Conservation (phyloP, 2,113 vertebrate species). For the Oryzias javanicus region DNA sequence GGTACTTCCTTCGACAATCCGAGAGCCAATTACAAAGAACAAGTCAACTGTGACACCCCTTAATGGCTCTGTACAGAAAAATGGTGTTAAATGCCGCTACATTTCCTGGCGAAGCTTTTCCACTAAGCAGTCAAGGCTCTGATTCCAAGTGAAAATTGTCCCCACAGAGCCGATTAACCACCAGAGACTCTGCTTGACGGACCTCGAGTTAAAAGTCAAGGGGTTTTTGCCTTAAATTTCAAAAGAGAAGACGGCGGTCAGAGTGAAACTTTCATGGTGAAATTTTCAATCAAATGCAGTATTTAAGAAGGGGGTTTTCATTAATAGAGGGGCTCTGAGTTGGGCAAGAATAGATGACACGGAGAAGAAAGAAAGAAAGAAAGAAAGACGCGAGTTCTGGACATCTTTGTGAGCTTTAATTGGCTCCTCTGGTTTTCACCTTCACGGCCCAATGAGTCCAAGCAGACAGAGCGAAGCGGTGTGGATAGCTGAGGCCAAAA, state of each 20-base stretch:
- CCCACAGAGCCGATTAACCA: constrained; percentile 19
- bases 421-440: constrained; percentile 61
- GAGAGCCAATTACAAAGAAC: too few species aligned
- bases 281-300: constrained; percentile 6
- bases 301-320: constrained; percentile 2
- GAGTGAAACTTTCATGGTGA: neutral
- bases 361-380: neutral
- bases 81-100: constrained; percentile 1
- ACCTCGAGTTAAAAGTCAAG: constrained; percentile 7
- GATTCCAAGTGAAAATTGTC: constrained; percentile 38
- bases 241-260: neutral
- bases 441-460: constrained; percentile 50
- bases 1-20: too few species aligned
- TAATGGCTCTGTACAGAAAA: too few species aligned
- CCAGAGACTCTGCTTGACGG: constrained; percentile 9
- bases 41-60: too few species aligned
- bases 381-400: constrained; percentile 2
- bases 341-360: constrained; percentile 1
- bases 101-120: neutral
- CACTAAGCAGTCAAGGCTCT: constrained; percentile 12
- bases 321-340: neutral
- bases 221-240: neutral
- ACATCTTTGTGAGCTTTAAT: constrained; percentile 51
- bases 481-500: constrained; percentile 38
- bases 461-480: constrained; percentile 21